phyloP scores from a whole-genome alignment of 1,140 invertebrate genomes.

The Bathynomus jamesi region DNA sequence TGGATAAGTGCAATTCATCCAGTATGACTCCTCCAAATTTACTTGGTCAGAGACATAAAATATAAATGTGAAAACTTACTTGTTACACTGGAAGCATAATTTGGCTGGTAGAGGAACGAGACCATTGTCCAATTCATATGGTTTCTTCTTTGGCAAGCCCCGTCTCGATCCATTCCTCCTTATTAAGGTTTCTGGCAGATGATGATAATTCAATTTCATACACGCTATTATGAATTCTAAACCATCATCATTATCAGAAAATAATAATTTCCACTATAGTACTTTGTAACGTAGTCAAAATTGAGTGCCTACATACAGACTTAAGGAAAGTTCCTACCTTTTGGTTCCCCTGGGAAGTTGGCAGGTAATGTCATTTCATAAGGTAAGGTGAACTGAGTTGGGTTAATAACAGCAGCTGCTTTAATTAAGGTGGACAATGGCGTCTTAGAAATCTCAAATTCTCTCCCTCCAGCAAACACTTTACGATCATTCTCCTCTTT shows the following conservation, averaged over 20 bases:
- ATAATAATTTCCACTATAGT: too few species aligned
- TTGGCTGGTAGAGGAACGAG: slow-evolving; percentile 72
- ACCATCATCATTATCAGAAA: too few species aligned
- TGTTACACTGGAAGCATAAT: slow-evolving; percentile 69
- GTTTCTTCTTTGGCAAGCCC: slow-evolving; percentile 45
- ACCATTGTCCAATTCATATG: slow-evolving; percentile 63
- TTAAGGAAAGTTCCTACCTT: slow-evolving; percentile 1
- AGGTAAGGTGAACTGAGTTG: slow-evolving; percentile 78
- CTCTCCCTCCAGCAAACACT: slow-evolving; percentile 20
- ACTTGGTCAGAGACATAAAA: too few species aligned
- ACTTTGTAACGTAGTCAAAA: too few species aligned
- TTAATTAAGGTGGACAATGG: slow-evolving; percentile 64
- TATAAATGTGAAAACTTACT: too few species aligned
- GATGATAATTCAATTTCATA: too few species aligned
- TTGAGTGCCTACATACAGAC: too few species aligned
- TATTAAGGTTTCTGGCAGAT: slow-evolving; percentile 39
- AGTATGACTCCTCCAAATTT: too few species aligned
- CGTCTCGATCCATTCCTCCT: slow-evolving; percentile 41
- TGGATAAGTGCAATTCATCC: too few species aligned
- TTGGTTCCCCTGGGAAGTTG: slow-evolving; percentile 61
- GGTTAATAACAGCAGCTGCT: slow-evolving; percentile 73
- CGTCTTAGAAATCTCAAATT: slow-evolving; percentile 29
- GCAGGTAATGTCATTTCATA: slow-evolving; percentile 65
- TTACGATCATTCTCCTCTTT: slow-evolving; percentile 20
- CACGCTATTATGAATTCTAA: too few species aligned